These are phyloP conservation scores for Baccha elongata DNA, from an alignment of 2,888 invertebrate genomes.

Conservation along the genomic window DNA sequence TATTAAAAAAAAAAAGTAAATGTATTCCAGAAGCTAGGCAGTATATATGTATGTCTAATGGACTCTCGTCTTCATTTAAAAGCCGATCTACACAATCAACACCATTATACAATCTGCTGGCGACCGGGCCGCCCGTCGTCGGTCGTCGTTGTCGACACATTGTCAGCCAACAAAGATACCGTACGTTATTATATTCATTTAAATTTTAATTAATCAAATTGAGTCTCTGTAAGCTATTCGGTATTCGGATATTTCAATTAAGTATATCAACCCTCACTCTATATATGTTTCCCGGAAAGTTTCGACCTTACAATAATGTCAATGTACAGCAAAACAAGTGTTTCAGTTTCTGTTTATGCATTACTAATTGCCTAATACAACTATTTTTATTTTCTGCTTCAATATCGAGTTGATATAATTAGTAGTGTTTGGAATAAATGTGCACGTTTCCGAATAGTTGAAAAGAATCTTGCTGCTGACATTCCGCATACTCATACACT, in stretches of 20 bases:
- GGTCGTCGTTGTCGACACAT: background rate
- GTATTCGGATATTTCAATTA: conserved; percentile 70
- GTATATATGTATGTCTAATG: no score
- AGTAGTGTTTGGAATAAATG: conserved; percentile 13
- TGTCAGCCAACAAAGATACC: conserved; percentile 2
- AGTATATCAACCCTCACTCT: conserved; percentile 50
- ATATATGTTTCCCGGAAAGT: conserved; percentile 61
- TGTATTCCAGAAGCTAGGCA: background rate
- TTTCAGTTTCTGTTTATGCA: conserved; percentile 47
- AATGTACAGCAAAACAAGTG: conserved; percentile 28
- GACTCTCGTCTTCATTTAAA: conserved; percentile 12
- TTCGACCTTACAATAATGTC: conserved; percentile 51
- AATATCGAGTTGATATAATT: conserved; percentile 39
- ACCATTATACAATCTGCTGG: conserved; percentile 20
- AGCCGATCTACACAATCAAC: conserved; percentile 26
- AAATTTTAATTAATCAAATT: conserved; percentile 68
- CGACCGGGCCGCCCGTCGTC: background rate
- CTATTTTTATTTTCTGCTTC: conserved; percentile 40
- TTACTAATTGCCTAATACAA: conserved; percentile 52
- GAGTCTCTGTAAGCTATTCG: conserved; percentile 61
- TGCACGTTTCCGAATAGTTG: conserved; percentile 54
- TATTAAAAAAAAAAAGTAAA: conserved; percentile 16
- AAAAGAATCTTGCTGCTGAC: conserved; percentile 42
- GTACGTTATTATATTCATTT: conserved; percentile 57
- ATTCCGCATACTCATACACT: conserved; percentile 6